A percentile compares a stretch with the other conserved stretches of the same genome.
Evolutionary conservation across 2,113 vertebrate genomes (phyloP).

Genomic region (Eira barbara): DNA sequence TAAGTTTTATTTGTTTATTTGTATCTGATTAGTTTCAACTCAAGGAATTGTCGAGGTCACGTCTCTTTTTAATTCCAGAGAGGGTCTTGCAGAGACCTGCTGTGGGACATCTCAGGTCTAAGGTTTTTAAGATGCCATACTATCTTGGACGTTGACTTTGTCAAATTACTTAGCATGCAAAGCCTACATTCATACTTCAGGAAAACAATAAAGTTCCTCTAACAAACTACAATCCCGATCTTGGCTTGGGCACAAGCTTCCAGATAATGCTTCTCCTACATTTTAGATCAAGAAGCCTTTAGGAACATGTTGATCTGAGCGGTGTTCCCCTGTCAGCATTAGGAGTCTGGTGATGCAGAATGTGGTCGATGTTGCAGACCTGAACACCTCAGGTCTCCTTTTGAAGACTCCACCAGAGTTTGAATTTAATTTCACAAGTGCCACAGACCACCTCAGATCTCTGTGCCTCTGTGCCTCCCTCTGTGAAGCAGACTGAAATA

Average conservation of each 20-base stretch:
- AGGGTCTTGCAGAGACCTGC: background rate
- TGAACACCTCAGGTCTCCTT: background rate
- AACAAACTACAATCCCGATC: background rate
- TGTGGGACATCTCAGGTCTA: background rate
- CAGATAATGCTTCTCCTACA: background rate
- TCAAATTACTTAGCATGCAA: background rate
- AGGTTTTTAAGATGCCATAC: background rate
- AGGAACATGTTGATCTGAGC: background rate
- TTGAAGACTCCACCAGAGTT: background rate
- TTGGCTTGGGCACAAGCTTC: background rate
- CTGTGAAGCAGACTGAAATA: background rate
- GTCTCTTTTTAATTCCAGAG: conserved; percentile 24
- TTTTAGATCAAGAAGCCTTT: background rate
- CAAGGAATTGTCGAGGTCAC: background rate
- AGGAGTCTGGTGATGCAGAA: background rate
- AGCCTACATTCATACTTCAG: background rate
- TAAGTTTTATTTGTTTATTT: background rate
- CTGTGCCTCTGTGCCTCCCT: background rate
- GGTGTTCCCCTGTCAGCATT: background rate
- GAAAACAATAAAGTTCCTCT: background rate
- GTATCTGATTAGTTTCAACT: background rate
- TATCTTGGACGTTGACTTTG: background rate
- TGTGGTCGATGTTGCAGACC: background rate
- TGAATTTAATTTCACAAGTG: background rate
- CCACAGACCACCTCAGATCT: background rate